Evolutionary conservation across 2,797 vertebrate genomes (phyloP).

Genomic region (Pseudotriccus pelzelni): DNA sequence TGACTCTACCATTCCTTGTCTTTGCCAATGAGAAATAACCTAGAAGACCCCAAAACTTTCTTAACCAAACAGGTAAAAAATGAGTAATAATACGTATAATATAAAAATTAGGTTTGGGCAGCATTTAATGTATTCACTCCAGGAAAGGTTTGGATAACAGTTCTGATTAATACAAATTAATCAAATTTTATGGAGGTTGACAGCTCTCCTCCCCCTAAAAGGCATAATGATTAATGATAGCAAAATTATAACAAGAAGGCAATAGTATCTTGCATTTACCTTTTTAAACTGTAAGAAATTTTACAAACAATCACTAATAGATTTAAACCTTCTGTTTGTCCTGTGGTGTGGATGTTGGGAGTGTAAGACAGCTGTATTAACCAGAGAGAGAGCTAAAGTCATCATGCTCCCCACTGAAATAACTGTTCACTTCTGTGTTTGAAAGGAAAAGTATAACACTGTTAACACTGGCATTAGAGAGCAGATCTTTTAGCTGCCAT

Average conservation of each 20-base stretch:
- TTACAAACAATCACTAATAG: neutral
- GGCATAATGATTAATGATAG: neutral
- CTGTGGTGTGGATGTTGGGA: neutral
- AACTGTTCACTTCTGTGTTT: neutral
- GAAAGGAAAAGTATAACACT: neutral
- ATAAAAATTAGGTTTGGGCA: neutral
- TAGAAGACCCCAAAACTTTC: neutral
- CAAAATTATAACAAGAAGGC: slow-evolving; percentile 2
- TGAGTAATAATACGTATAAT: neutral
- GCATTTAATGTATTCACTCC: neutral
- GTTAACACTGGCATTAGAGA: neutral
- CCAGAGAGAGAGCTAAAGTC: neutral
- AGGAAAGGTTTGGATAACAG: neutral
- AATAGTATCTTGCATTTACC: neutral
- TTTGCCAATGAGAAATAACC: neutral
- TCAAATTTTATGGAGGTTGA: neutral
- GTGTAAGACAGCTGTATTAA: neutral
- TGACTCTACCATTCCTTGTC: neutral
- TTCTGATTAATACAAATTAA: slow-evolving; percentile 6
- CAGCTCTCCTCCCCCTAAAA: slow-evolving; percentile 27
- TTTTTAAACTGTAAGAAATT: slow-evolving; percentile 7
- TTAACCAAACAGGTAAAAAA: neutral
- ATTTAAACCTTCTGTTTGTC: slow-evolving; percentile 8
- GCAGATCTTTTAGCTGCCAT: neutral
- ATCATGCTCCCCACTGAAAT: neutral